These are phyloP conservation scores for Probosciger aterrimus DNA, from an alignment of 2,113 vertebrate genomes.

Conservation along the genomic window DNA sequence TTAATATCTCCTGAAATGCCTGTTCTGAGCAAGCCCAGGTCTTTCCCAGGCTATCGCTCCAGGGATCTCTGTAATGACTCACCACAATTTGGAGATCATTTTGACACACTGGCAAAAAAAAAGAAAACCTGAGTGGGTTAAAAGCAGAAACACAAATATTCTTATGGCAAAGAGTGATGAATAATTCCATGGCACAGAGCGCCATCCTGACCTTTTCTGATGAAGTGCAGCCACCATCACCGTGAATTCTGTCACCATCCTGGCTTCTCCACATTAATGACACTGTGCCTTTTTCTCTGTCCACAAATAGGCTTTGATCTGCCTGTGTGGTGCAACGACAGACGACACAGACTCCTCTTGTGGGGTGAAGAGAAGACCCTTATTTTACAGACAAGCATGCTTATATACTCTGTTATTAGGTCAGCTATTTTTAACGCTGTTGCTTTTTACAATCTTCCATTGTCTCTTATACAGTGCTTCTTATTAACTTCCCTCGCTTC, in stretches of 20 bases:
- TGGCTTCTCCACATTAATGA: not conserved
- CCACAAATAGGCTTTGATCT: not conserved
- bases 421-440: too few relatives aligned
- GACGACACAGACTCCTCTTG: too few relatives aligned
- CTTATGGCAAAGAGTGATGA: not conserved
- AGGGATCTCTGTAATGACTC: not conserved
- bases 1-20: not conserved
- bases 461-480: too few relatives aligned
- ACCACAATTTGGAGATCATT: not conserved
- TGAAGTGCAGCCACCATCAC: not conserved
- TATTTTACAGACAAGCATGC: too few relatives aligned
- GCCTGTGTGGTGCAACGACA: too few relatives aligned
- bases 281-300: fast-evolving
- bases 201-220: not conserved
- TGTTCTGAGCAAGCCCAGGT: not conserved
- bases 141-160: not conserved
- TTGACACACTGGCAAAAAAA: not conserved
- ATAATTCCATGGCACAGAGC: not conserved
- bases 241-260: not conserved
- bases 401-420: too few relatives aligned
- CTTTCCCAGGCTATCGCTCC: not conserved
- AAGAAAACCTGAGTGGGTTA: not conserved
- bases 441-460: too few relatives aligned
- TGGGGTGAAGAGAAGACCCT: too few relatives aligned
- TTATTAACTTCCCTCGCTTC: too few relatives aligned